These are phyloP conservation scores for Centropristis striata DNA, from an alignment of 2,113 vertebrate genomes.

Conservation along the genomic window DNA sequence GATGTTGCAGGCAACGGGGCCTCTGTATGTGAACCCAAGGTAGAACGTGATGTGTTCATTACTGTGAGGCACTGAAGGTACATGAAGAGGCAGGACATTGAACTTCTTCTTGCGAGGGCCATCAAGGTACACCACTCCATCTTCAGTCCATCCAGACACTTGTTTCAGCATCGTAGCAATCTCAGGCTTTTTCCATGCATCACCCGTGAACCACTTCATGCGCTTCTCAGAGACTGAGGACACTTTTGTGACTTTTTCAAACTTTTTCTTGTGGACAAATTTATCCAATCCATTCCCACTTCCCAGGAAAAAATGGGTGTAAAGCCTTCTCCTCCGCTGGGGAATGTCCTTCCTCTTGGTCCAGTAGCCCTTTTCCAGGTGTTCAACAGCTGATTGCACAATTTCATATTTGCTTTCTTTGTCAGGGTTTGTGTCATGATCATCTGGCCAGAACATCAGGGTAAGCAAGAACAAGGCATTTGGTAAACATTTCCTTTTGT, in stretches of 20 bases:
- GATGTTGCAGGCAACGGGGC: constrained; percentile 81
- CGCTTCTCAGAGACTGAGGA: constrained; percentile 82
- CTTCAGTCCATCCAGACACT: constrained; percentile 88
- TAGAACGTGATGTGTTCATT: constrained; percentile 84
- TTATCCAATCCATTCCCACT: constrained; percentile 83
- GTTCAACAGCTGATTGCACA: constrained; percentile 82
- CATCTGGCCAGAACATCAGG: constrained; percentile 89
- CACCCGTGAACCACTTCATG: constrained; percentile 84
- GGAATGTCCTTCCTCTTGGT: constrained; percentile 85
- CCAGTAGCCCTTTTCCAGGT: constrained; percentile 75
- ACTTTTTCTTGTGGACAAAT: constrained; percentile 85
- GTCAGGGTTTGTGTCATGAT: constrained; percentile 70
- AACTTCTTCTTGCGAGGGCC: constrained; percentile 73
- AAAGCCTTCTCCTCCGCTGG: constrained; percentile 82
- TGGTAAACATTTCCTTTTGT: constrained; percentile 75
- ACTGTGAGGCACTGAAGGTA: constrained; percentile 79
- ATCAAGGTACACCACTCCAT: constrained; percentile 82
- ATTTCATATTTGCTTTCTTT: constrained; percentile 82
- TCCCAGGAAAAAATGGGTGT: constrained; percentile 87
- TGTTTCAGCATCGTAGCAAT: constrained; percentile 75
- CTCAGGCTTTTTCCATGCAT: constrained; percentile 75
- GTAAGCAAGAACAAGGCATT: constrained; percentile 85
- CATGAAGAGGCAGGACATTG: constrained; percentile 75
- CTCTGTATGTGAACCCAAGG: constrained; percentile 73
- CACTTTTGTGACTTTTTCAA: constrained; percentile 76